phyloP scores from a whole-genome alignment of 1,140 invertebrate genomes.

The Halictus rubicundus region DNA sequence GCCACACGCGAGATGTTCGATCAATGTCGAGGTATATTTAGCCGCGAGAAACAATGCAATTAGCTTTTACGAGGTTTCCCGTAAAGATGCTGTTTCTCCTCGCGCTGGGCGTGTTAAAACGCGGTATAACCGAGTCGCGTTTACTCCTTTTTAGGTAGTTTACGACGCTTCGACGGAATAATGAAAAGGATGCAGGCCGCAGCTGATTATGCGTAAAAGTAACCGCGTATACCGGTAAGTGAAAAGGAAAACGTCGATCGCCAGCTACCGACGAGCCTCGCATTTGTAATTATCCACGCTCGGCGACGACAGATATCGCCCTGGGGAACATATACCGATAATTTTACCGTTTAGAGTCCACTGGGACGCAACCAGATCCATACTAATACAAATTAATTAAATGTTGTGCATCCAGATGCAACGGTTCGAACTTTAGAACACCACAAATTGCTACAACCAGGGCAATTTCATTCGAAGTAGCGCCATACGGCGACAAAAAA shows the following conservation, averaged over 20 bases:
- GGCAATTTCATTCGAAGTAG: no score
- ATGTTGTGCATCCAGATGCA: no score
- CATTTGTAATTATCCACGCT: slow-evolving; percentile 21
- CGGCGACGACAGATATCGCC: not conserved
- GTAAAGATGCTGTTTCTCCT: not conserved
- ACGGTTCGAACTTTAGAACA: no score
- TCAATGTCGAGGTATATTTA: slow-evolving; percentile 1
- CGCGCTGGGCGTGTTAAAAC: slow-evolving; percentile 9
- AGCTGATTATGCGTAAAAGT: slow-evolving; percentile 40
- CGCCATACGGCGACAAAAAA: no score
- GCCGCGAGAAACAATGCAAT: not conserved
- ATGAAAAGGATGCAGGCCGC: slow-evolving; percentile 32
- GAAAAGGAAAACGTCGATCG: slow-evolving; percentile 36
- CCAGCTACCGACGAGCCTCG: slow-evolving; percentile 7
- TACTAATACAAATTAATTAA: no score
- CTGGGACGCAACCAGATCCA: no score
- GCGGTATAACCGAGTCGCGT: slow-evolving; percentile 1
- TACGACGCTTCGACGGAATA: slow-evolving; percentile 17
- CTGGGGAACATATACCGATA: not conserved
- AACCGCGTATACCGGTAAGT: slow-evolving; percentile 26
- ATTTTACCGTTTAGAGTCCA: no score
- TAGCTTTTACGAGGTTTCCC: slow-evolving; percentile 14
- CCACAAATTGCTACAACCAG: no score
- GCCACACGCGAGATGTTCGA: no score
- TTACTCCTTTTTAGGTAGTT: slow-evolving; percentile 36